Base-by-base conservation (phyloP, 2,797 vertebrate species). In the Momotus momota region DNA sequence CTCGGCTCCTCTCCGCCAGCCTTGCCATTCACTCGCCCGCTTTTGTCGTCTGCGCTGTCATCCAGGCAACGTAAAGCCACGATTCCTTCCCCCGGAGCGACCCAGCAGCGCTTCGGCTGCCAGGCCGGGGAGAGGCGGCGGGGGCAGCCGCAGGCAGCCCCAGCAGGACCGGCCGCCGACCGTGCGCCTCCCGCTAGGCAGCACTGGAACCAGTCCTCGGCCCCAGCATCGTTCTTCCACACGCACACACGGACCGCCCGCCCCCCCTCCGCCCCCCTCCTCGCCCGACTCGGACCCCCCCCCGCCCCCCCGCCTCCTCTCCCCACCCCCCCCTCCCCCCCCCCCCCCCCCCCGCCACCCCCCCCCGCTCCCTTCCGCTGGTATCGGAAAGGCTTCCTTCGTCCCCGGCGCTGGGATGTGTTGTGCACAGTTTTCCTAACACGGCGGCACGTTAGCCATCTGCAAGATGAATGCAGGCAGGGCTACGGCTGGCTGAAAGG, bases 401-500 rank as follows among this genome's bases (percentile, higher is more conserved):
- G 85, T 65, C 64, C 71, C 48, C 87, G 71, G 73, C 74, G 87
- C 67, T 27, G 82, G 82, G 74, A 58, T 90, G 93, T 81, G 91
- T 45, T 26, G 90, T 31, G 91, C 77, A 90, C 80, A 84, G 90
- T 52, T 93, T 71, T n/a, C 81, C 86, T 86, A 90, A 82, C 66
- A 48, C 85, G 78, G 71, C 69, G 81, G 90, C 93, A 94, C 86
- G 78, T 52, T 84, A 83, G 83, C 94, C 96, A 82, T 87, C 91
- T 95, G 96, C 97, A 89, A 86, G 92, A 96, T 86, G 96, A 95
- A 94, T 66, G 92, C 97, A 49, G 95, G 66, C 81, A 9, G 93
- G 90, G 93, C 93, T 75, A 54, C 27, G 91, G 85, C 94, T 79
- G 91, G 70, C 49, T 27, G 73, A 9, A 33, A 78, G 74, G 88